Evolutionary conservation across 2,797 vertebrate genomes (phyloP).

Genomic region (Arrhamphus sclerolepis): DNA sequence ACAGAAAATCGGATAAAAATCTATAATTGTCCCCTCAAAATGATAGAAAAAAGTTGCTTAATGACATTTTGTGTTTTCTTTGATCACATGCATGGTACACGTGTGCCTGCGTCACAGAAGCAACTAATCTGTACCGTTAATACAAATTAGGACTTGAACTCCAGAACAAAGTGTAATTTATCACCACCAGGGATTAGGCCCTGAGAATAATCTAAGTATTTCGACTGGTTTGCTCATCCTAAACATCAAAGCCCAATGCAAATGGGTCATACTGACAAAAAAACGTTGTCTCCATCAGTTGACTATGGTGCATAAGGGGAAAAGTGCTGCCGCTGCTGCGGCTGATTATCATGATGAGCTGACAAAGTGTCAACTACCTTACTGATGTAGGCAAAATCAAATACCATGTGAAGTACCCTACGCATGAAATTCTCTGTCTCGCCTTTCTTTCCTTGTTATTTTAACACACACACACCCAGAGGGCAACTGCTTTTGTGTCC

Average conservation of each 20-base stretch:
- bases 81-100: slow-evolving; percentile 21
- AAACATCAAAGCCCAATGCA: slow-evolving; percentile 61
- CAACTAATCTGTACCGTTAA: slow-evolving; percentile 40
- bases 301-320: slow-evolving; percentile 13
- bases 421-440: slow-evolving; percentile 21
- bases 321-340: slow-evolving; percentile 29
- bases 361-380: slow-evolving; percentile 47
- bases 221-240: slow-evolving; percentile 45
- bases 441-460: slow-evolving; percentile 30
- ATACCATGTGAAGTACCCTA: slow-evolving; percentile 32
- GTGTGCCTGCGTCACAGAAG: slow-evolving; percentile 21
- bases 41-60: slow-evolving; percentile 8
- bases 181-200: slow-evolving; percentile 55
- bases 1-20: slow-evolving; percentile 12
- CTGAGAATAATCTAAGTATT: slow-evolving; percentile 65
- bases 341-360: slow-evolving; percentile 44
- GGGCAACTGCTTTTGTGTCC: slow-evolving; percentile 34
- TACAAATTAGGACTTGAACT: slow-evolving; percentile 54
- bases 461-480: slow-evolving; percentile 21
- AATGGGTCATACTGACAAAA: slow-evolving; percentile 37
- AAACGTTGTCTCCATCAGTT: slow-evolving; percentile 38
- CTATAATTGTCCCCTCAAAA: slow-evolving; percentile 22
- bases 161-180: slow-evolving; percentile 62
- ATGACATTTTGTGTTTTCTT: slow-evolving; percentile 11
- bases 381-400: slow-evolving; percentile 57